Percentiles rank a stretch among this genome's conserved stretches.
phyloP scores from a whole-genome alignment of 2,888 invertebrate species.

The Zaprionus obscuricornis region DNA sequence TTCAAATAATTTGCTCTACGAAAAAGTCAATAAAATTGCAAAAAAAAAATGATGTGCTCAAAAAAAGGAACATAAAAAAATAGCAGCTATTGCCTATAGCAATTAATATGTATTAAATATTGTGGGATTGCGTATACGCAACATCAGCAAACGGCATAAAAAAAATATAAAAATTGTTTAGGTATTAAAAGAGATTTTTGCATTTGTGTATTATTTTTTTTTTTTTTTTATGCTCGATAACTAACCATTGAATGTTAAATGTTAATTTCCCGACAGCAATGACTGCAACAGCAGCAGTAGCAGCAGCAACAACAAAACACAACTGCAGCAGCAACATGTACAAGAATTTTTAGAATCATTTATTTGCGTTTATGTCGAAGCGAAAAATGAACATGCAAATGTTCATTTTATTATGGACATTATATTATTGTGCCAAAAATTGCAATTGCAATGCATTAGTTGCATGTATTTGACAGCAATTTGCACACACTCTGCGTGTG shows the following conservation, averaged over 20 bases:
- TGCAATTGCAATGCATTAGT: conserved; percentile 62
- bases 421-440: conserved; percentile 66
- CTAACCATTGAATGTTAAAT: conserved; percentile 58
- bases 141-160: conserved; percentile 2
- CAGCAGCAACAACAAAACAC: conserved; percentile 6
- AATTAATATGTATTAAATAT: conserved; percentile 43
- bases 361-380: conserved; percentile 47
- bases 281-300: conserved; percentile 9
- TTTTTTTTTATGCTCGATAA: conserved; percentile 5
- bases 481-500: background rate
- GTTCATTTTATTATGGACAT: conserved; percentile 73
- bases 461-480: conserved; percentile 24
- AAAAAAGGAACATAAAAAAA: conserved; percentile 6
- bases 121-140: conserved; percentile 46
- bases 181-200: conserved; percentile 45
- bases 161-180: conserved; percentile 40
- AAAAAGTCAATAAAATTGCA: too few species aligned
- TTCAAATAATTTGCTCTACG: too few species aligned
- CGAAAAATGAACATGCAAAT: conserved; percentile 69
- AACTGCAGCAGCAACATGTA: conserved; percentile 16
- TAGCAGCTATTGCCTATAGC: conserved; percentile 16
- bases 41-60: too few species aligned
- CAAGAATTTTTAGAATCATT: conserved; percentile 48
- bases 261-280: conserved; percentile 55
- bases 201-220: conserved; percentile 6